Conservation (phyloP, 92 coral and sea anemone genomes). For the Blastomussa wellsi region DNA sequence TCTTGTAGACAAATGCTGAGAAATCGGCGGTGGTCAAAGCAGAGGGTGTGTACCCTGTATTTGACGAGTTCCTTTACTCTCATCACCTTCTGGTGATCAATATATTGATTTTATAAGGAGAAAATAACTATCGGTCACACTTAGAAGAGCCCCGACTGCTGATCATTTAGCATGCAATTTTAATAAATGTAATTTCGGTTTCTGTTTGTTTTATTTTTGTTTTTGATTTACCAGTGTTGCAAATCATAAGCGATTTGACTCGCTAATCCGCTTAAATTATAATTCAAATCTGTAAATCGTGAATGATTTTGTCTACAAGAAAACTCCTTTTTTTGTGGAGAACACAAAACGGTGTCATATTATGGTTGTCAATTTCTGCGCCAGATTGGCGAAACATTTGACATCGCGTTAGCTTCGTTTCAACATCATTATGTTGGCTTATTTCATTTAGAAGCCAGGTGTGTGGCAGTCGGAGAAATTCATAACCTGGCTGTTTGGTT, state of each 20-base stretch:
- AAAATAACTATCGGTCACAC: background rate
- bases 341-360: background rate
- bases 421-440: background rate
- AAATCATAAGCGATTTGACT: background rate
- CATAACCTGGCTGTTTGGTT: background rate
- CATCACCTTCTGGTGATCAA: background rate
- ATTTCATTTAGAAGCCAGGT: background rate
- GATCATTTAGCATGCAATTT: background rate
- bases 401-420: background rate
- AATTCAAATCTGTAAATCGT: background rate
- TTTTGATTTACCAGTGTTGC: background rate
- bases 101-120: background rate
- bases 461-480: background rate
- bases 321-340: background rate
- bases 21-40: background rate
- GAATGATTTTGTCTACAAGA: background rate
- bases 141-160: background rate
- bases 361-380: background rate
- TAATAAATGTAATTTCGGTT: background rate
- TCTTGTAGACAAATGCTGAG: background rate
- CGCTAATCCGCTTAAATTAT: background rate
- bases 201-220: background rate
- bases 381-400: background rate
- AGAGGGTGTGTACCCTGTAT: too few species aligned
- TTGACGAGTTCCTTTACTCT: background rate